Evolutionary conservation across 2,113 vertebrate genomes (phyloP).

Genomic region (Istiophorus platypterus): DNA sequence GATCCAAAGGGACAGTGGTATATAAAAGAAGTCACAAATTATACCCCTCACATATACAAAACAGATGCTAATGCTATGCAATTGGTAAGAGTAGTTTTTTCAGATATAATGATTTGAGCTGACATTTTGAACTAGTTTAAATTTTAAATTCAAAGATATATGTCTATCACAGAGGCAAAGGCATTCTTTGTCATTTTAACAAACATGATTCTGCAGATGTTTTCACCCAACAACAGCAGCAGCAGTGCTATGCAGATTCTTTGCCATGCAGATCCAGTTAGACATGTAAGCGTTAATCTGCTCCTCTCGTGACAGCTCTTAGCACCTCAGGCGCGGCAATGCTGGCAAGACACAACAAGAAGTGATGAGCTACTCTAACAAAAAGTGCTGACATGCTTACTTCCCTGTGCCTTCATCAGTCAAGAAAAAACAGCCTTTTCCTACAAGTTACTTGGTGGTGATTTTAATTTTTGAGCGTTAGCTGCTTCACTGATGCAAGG

Average conservation of each 20-base stretch:
- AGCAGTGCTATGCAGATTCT: conserved; percentile 5
- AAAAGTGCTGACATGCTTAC: conserved; percentile 78
- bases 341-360: conserved; percentile 72
- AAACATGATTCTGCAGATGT: conserved; percentile 39
- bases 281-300: conserved; percentile 29
- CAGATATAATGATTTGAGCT: neutral
- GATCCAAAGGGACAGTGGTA: neutral
- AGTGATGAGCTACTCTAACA: conserved; percentile 68
- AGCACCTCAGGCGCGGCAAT: conserved; percentile 55
- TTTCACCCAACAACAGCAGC: conserved; percentile 36
- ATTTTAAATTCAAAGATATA: neutral
- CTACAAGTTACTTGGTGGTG: conserved; percentile 49
- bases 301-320: conserved; percentile 64
- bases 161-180: neutral
- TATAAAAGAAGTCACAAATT: neutral
- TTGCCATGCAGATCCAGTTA: conserved; percentile 59
- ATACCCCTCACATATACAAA: neutral
- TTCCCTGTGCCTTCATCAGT: conserved; percentile 48
- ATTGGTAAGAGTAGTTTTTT: neutral
- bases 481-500: conserved; percentile 15
- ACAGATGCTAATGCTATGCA: conserved; percentile 6
- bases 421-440: conserved; percentile 51
- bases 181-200: neutral
- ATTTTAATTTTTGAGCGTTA: conserved; percentile 32
- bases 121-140: conserved; percentile 5